A percentile compares a stretch with the other conserved stretches of the same genome.
Evolutionary conservation across 2,113 vertebrate genomes (phyloP).

Genomic region (Myotis brandtii): DNA sequence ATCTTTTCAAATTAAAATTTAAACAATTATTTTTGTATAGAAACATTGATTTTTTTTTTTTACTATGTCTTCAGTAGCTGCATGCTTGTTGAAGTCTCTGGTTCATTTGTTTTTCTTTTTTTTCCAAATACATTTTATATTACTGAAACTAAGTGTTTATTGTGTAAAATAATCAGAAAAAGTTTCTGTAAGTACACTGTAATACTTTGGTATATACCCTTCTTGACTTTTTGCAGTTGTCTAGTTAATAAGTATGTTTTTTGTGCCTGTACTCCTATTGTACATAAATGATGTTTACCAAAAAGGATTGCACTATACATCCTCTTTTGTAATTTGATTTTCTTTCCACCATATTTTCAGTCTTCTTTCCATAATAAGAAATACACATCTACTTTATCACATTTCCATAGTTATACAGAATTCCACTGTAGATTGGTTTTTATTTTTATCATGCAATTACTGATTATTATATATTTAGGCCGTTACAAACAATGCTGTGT

Average conservation of each 20-base stretch:
- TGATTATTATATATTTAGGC: neutral
- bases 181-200: neutral
- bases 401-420: neutral
- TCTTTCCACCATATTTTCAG: neutral
- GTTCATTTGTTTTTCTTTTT: neutral
- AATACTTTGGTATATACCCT: neutral
- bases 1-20: constrained; percentile 24
- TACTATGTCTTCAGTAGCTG: neutral
- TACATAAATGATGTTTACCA: neutral
- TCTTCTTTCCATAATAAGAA: neutral
- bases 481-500: neutral
- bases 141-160: neutral
- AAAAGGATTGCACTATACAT: neutral
- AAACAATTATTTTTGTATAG: constrained; percentile 30
- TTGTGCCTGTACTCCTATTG: neutral
- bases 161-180: constrained; percentile 26
- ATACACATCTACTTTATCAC: neutral
- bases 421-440: neutral
- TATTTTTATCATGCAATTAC: neutral
- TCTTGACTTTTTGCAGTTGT: neutral
- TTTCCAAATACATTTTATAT: constrained; percentile 16
- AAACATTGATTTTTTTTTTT: neutral
- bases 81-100: neutral
- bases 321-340: neutral
- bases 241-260: neutral